Percentiles rank a stretch among this genome's conserved stretches.
Evolutionary conservation across 2,888 invertebrate species (phyloP).

Genomic region (Chrysopilus asiliformis): DNA sequence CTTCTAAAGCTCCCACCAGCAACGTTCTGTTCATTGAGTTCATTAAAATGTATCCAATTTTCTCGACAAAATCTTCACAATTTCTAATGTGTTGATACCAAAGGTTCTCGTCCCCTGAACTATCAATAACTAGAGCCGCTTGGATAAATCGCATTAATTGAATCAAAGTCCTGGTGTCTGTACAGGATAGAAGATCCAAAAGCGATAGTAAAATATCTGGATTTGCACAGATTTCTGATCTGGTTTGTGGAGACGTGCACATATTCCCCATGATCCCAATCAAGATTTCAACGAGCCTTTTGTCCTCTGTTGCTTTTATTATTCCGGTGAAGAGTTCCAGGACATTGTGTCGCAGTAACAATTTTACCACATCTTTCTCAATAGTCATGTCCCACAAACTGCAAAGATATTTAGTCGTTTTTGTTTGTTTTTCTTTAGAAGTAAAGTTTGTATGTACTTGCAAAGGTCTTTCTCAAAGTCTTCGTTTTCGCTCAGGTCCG

Average conservation of each 20-base stretch:
- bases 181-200: slow-evolving; percentile 43
- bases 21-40: slow-evolving; percentile 57
- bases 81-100: slow-evolving; percentile 40
- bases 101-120: slow-evolving; percentile 33
- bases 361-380: slow-evolving; percentile 59
- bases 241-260: slow-evolving; percentile 51
- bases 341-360: slow-evolving; percentile 52
- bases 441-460: too few relatives aligned
- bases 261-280: slow-evolving; percentile 77
- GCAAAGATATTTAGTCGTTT: too few relatives aligned
- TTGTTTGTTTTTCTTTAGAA: too few relatives aligned
- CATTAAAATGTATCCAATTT: slow-evolving; percentile 55
- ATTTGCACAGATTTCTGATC: slow-evolving; percentile 42
- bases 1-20: slow-evolving; percentile 44
- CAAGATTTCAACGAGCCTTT: slow-evolving; percentile 62
- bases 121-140: slow-evolving; percentile 39
- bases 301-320: slow-evolving; percentile 45
- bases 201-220: slow-evolving; percentile 44
- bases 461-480: slow-evolving; percentile 54
- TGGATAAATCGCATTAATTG: slow-evolving; percentile 57
- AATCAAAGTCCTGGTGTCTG: slow-evolving; percentile 58
- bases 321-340: slow-evolving; percentile 41
- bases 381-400: slow-evolving; percentile 77
- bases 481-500: slow-evolving; percentile 39
- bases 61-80: slow-evolving; percentile 40